Percentiles rank a stretch among this genome's conserved stretches.
These are phyloP conservation scores for Eupithecia centaureata DNA, from an alignment of 2,888 invertebrate genomes.

Conservation along the genomic window DNA sequence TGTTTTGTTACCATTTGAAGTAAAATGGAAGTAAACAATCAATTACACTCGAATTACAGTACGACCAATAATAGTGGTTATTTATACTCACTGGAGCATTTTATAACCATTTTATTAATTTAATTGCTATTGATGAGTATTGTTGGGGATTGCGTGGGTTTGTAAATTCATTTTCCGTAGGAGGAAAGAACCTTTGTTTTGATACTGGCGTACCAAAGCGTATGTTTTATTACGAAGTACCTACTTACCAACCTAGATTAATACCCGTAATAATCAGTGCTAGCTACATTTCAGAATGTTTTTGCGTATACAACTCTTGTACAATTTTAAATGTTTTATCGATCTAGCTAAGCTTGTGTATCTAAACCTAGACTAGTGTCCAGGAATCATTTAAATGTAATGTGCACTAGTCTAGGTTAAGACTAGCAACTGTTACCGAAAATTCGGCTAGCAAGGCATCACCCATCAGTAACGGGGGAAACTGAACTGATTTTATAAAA, in stretches of 20 bases:
- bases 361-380: no score
- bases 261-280: neutral
- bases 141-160: conserved; percentile 65
- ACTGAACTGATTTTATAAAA: no score
- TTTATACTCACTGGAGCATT: conserved; percentile 76
- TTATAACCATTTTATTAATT: conserved; percentile 80
- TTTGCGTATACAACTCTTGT: neutral
- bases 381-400: no score
- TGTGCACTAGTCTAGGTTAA: no score
- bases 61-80: conserved; percentile 75
- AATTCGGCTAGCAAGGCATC: no score
- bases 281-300: neutral
- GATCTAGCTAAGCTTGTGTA: no score
- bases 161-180: conserved; percentile 60
- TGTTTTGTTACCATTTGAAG: conserved; percentile 75
- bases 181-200: conserved; percentile 58
- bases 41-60: conserved; percentile 78
- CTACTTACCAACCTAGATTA: neutral
- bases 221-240: neutral
- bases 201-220: conserved; percentile 34
- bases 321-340: no score
- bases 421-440: no score
- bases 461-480: no score
- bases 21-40: conserved; percentile 80
- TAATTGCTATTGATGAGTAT: conserved; percentile 77